Evolutionary conservation across 2,888 invertebrate species (phyloP).

Genomic region (Diogma glabrata): DNA sequence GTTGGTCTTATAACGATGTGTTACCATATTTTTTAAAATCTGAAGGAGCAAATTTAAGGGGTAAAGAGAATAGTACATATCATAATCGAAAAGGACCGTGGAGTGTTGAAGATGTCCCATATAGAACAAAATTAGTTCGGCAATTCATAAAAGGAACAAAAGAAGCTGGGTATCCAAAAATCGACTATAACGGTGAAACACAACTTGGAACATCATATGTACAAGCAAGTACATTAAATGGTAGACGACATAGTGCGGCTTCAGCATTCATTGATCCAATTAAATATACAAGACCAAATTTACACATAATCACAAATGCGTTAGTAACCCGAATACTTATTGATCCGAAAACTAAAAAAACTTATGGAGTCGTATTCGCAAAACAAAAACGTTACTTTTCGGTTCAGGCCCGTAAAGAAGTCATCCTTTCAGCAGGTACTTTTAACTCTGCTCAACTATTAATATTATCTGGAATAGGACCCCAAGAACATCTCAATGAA

Average conservation of each 20-base stretch:
- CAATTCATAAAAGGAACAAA: slow-evolving; percentile 50
- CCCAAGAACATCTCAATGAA: slow-evolving; percentile 37
- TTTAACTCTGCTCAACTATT: slow-evolving; percentile 75
- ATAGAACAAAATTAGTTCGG: slow-evolving; percentile 38
- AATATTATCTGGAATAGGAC: slow-evolving; percentile 64
- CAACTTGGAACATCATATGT: slow-evolving; percentile 54
- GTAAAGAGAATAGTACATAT: slow-evolving; percentile 40
- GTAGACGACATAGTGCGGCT: slow-evolving; percentile 53
- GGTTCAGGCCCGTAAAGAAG: slow-evolving; percentile 54
- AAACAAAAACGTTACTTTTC: slow-evolving; percentile 36
- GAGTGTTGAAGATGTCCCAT: slow-evolving; percentile 47
- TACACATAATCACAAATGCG: slow-evolving; percentile 48
- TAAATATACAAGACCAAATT: slow-evolving; percentile 36
- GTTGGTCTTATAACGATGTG: slow-evolving; percentile 58
- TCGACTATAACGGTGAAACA: slow-evolving; percentile 56
- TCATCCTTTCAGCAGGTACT: slow-evolving; percentile 69
- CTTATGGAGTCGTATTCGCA: slow-evolving; percentile 51
- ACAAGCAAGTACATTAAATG: slow-evolving; percentile 47
- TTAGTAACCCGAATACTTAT: slow-evolving; percentile 51
- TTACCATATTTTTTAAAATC: slow-evolving; percentile 49
- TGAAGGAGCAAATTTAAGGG: slow-evolving; percentile 36
- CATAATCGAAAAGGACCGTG: slow-evolving; percentile 50
- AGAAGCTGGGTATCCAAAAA: slow-evolving; percentile 51
- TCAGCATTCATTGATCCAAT: slow-evolving; percentile 51
- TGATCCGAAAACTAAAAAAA: slow-evolving; percentile 42